These are phyloP conservation scores for Sturnus vulgaris DNA, from an alignment of 2,113 vertebrate species.

Conservation along the genomic window DNA sequence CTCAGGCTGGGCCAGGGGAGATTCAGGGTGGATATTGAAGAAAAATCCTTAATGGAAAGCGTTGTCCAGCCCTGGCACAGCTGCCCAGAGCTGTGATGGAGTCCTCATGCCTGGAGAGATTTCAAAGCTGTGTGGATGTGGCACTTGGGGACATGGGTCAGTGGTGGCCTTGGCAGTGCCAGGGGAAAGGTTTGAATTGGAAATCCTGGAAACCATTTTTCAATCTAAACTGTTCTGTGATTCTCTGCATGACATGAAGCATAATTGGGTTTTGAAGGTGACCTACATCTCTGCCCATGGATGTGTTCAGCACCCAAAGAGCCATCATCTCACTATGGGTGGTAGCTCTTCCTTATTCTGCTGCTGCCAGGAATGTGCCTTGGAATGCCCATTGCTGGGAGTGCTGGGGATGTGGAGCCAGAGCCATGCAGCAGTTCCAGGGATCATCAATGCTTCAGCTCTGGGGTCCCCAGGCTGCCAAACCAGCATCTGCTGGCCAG, in stretches of 20 bases:
- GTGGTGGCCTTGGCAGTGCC: neutral
- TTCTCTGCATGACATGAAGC: fast-evolving
- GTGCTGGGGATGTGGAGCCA: neutral
- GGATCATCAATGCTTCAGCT: neutral
- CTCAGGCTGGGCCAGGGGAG: fast-evolving
- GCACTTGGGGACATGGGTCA: fast-evolving
- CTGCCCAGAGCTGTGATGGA: fast-evolving
- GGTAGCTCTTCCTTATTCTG: fast-evolving
- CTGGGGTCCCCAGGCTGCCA: neutral
- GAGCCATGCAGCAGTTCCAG: fast-evolving
- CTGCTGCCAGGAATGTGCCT: neutral
- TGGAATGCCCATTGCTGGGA: fast-evolving
- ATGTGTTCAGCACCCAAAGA: neutral
- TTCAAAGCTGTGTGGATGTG: fast-evolving
- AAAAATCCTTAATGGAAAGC: too few species aligned
- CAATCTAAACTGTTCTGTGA: neutral
- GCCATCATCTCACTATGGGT: too few species aligned
- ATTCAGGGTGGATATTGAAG: fast-evolving
- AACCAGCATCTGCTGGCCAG: too few species aligned
- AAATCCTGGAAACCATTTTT: neutral
- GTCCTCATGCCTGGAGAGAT: fast-evolving
- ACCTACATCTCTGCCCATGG: fast-evolving
- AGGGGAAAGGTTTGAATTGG: neutral
- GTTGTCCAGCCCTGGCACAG: fast-evolving
- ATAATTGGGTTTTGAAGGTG: neutral